Evolutionary conservation across 2,888 invertebrate genomes (phyloP).

Genomic region (Thelaira solivaga): DNA sequence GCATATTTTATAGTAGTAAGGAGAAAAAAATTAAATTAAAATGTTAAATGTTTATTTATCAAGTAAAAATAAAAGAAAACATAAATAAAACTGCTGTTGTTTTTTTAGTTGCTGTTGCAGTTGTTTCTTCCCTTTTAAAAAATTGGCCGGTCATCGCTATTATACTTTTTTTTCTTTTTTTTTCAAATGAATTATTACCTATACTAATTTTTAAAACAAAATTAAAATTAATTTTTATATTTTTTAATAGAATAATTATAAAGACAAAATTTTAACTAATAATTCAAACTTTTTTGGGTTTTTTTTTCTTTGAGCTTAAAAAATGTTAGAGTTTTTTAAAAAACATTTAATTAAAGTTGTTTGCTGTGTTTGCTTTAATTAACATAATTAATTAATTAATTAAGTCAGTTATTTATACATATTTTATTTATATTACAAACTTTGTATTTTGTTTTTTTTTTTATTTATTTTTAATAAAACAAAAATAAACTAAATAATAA

Average conservation of each 20-base stretch:
- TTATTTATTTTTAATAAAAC: constrained; percentile 3
- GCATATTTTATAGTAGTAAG: neutral
- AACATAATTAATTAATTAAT: neutral
- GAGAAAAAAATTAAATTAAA: neutral
- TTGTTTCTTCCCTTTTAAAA: neutral
- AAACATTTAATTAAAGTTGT: neutral
- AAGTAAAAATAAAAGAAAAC: constrained; percentile 14
- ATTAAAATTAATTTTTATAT: constrained; percentile 36
- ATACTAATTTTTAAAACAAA: constrained; percentile 49
- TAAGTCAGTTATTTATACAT: neutral
- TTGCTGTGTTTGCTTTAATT: neutral
- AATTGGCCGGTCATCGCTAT: neutral
- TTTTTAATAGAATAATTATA: constrained; percentile 22
- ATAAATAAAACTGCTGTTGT: too few species aligned
- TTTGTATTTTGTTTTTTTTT: constrained; percentile 4
- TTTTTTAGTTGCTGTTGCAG: neutral
- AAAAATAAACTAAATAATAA: constrained; percentile 9
- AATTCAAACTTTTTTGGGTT: neutral
- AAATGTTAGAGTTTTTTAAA: constrained; percentile 4
- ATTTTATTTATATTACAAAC: constrained; percentile 5
- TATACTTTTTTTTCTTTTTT: too few species aligned
- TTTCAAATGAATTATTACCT: too few species aligned
- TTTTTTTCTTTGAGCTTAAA: constrained; percentile 43
- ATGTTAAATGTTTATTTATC: constrained; percentile 9
- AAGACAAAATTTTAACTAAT: constrained; percentile 32